Base-by-base conservation (phyloP, 2,888 invertebrate genomes). In the Drosophila paracracens region DNA sequence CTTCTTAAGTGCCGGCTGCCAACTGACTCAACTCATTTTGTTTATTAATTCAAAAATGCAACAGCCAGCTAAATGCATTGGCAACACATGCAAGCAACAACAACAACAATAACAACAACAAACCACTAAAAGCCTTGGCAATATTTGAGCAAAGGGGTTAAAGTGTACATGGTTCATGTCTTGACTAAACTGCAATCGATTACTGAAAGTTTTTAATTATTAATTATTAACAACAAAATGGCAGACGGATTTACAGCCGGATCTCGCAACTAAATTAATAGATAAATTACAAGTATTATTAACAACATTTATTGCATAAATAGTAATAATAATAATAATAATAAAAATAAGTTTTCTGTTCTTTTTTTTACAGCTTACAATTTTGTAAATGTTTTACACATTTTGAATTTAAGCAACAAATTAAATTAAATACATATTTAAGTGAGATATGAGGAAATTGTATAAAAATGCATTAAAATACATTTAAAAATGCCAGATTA, bases 41-140 rank as follows among this genome's bases (percentile, higher is more conserved):
- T 84, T 83, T 77, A 83, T 77, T 81, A 63, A 74, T 78, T 68
- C 62, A 51, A 65, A 77, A 81, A 65, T 70, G 83, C 83, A 80
- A 61, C 65, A 11, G 66, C 48, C 77, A 70, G 63, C 66, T 53
- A 69, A 72, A 65, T 43, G 50, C 80, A 70, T 75, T 80, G 77
- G 76, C 80, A 81, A 82, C 82, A 79, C 53, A 76, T 81, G 81
- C 70, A 36, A 69, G 10, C 52, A 56, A 54, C 29, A 64, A 29
- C 40, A 50, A 16, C 36, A 59, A 29, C 46, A 66, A 48, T 11
- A 46, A 27, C 51, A 59, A 29, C 38, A 48, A 27, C 25, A 50
- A 59, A 25, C 6, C 51, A 21, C 29, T 27, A 31, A 21, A 38
- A 54, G 21, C 29, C 51, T 60, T 63, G 58, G 61, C 70, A 79